Evolutionary conservation across 2,113 vertebrate genomes (phyloP).

Genomic region (Herpailurus yagouaroundi): DNA sequence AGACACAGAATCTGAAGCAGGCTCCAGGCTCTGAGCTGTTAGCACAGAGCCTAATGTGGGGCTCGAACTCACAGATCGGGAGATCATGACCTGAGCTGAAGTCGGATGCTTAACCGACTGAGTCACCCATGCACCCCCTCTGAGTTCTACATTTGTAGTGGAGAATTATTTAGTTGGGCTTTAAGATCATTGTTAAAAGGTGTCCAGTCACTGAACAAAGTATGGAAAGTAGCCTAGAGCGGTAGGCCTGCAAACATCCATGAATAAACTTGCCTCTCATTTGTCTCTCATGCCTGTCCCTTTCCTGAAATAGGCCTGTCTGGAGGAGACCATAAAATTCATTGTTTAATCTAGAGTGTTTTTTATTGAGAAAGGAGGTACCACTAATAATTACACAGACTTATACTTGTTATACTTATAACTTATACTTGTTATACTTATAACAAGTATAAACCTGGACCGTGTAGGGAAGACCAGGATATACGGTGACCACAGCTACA

Average conservation of each 20-base stretch:
- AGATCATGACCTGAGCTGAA: no score
- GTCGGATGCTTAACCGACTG: no score
- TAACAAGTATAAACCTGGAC: background rate
- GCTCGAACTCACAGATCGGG: no score
- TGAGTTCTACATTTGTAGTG: background rate
- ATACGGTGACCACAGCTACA: background rate
- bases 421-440: no score
- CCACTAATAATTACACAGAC: background rate
- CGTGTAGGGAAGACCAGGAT: background rate
- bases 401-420: no score
- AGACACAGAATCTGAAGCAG: no score
- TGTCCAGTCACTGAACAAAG: background rate
- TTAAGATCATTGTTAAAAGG: background rate
- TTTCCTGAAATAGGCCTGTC: background rate
- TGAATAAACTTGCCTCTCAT: background rate
- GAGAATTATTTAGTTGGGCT: constrained; percentile 29
- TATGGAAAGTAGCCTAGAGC: background rate
- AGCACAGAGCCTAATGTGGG: no score
- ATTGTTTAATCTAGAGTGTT: background rate
- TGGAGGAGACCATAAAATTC: background rate
- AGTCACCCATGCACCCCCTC: no score
- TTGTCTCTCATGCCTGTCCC: background rate
- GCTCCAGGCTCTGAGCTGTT: no score
- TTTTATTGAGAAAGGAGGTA: constrained; percentile 2
- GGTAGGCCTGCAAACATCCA: background rate